Evolutionary conservation across 2,888 invertebrate species (phyloP).

Genomic region (Cybosia mesomella): DNA sequence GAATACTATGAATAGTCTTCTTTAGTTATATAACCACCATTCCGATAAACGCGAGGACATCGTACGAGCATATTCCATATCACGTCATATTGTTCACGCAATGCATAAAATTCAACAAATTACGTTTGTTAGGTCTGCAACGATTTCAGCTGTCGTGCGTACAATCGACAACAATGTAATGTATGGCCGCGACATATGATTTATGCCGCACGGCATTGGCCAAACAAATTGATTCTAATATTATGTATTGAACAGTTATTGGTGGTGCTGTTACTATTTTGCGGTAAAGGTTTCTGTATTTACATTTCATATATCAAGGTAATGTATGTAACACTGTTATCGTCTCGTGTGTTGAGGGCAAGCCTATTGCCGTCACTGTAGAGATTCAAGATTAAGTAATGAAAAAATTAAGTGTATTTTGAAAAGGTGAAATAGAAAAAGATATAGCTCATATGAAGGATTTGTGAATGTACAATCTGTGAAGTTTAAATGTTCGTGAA

Average conservation of each 20-base stretch:
- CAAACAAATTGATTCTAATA: conserved; percentile 74
- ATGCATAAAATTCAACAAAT: conserved; percentile 54
- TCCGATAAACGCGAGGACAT: conserved; percentile 16
- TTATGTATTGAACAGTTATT: conserved; percentile 40
- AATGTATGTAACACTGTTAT: not conserved
- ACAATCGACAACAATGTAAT: conserved; percentile 52
- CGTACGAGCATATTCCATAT: conserved; percentile 32
- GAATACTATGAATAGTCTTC: no score
- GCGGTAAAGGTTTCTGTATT: not conserved
- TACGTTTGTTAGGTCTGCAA: conserved; percentile 37
- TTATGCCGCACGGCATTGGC: conserved; percentile 63
- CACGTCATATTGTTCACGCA: conserved; percentile 44
- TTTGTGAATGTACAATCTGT: no score
- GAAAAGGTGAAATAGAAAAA: not conserved
- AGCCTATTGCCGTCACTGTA: not conserved
- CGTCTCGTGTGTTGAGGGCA: not conserved
- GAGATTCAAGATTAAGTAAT: not conserved
- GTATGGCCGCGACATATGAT: conserved; percentile 72
- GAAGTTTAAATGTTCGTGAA: no score
- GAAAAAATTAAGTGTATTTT: not conserved
- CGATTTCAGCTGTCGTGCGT: conserved; percentile 45
- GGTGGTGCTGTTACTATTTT: conserved; percentile 1
- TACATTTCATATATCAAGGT: not conserved
- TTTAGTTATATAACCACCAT: no score
- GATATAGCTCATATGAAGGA: no score